Evolutionary conservation across 2,797 vertebrate species (phyloP).

Genomic region (Poecilia picta): DNA sequence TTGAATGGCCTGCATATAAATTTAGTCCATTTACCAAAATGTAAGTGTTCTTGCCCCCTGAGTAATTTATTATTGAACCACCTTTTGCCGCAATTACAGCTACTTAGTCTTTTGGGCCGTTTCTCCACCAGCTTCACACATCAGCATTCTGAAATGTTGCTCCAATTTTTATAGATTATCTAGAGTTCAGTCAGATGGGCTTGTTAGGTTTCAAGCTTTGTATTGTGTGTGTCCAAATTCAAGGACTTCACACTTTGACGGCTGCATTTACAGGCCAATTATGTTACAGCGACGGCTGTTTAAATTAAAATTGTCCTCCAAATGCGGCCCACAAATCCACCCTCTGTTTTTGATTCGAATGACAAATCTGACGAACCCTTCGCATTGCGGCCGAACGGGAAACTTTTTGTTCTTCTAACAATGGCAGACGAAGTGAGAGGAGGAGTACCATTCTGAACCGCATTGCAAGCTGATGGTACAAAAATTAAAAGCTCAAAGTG

Average conservation of each 20-base stretch:
- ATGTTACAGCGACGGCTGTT: not conserved
- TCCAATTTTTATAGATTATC: not conserved
- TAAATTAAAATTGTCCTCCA: not conserved
- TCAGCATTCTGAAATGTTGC: not conserved
- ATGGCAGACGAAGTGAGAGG: not conserved
- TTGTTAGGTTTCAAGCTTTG: not conserved
- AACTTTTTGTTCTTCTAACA: not conserved
- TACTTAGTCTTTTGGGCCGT: not conserved
- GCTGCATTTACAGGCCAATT: not conserved
- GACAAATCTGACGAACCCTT: not conserved
- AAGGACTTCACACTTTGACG: not conserved
- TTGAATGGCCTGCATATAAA: not conserved
- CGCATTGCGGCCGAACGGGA: not conserved
- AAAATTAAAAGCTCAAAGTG: not conserved
- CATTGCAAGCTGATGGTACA: not conserved
- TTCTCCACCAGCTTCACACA: not conserved
- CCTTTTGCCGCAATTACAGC: not conserved
- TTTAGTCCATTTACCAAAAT: not conserved
- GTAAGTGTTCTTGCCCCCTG: not conserved
- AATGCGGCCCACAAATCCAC: not conserved
- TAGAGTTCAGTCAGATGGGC: not conserved
- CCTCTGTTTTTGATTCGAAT: not conserved
- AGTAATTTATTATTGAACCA: not conserved
- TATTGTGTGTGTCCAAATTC: not conserved
- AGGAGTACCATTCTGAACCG: not conserved